These are phyloP conservation scores for Thereva unica DNA, from an alignment of 2,888 invertebrate genomes.

Conservation along the genomic window DNA sequence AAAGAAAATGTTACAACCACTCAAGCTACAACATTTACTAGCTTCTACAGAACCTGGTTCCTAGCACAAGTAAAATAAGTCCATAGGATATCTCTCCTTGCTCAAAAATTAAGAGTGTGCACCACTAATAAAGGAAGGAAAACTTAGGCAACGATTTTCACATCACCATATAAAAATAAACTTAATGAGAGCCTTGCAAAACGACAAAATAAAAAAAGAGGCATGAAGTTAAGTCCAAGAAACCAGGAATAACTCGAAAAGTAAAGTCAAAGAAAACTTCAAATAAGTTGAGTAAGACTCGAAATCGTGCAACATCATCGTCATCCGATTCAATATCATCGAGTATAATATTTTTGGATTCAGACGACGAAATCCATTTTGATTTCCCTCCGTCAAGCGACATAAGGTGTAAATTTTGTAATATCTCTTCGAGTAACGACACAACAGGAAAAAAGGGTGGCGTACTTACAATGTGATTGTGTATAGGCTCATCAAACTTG, in stretches of 20 bases:
- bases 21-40: not conserved
- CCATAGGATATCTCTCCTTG: not conserved
- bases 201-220: not conserved
- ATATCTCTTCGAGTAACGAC: too few relatives aligned
- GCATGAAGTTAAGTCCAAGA: not conserved
- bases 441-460: too few relatives aligned
- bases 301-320: too few relatives aligned
- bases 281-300: too few relatives aligned
- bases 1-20: not conserved
- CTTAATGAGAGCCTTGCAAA: not conserved
- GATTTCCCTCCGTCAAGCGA: too few relatives aligned
- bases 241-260: not conserved
- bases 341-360: too few relatives aligned
- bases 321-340: too few relatives aligned
- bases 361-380: too few relatives aligned
- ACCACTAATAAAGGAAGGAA: not conserved
- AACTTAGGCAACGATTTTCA: not conserved
- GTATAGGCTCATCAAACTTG: too few relatives aligned
- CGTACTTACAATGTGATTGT: too few relatives aligned
- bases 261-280: not conserved
- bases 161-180: slow-evolving; percentile 5
- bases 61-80: not conserved
- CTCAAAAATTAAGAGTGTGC: not conserved
- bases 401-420: too few relatives aligned
- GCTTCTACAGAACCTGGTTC: not conserved